Conservation (phyloP, 2,797 vertebrate genomes). For the Lophius americanus region DNA sequence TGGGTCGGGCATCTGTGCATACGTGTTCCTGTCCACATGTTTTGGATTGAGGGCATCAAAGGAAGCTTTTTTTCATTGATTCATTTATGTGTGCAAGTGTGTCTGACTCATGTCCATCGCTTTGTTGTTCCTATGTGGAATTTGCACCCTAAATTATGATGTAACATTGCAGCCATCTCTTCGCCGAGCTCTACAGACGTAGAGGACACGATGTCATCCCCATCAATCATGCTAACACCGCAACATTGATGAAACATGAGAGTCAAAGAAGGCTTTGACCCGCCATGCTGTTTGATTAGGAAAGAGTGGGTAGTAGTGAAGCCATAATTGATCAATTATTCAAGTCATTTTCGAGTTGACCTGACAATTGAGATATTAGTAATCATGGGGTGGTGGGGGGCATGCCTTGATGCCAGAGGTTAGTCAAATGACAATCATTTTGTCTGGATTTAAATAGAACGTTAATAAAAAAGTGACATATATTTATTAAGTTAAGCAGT, state of each 20-base stretch:
- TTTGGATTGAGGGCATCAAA: not conserved
- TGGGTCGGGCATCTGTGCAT: constrained; percentile 15
- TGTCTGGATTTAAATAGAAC: not conserved
- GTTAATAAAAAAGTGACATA: not conserved
- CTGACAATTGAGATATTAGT: constrained; percentile 29
- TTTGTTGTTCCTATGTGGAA: not conserved
- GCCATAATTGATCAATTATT: constrained; percentile 59
- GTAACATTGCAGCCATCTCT: not conserved
- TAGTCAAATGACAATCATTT: constrained; percentile 17
- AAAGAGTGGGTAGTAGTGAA: constrained; percentile 32
- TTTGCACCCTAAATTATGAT: not conserved
- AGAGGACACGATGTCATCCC: not conserved
- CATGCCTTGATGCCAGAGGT: constrained; percentile 17
- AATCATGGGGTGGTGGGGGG: constrained; percentile 1
- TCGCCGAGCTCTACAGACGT: constrained; percentile 7
- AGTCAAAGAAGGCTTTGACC: constrained; percentile 31
- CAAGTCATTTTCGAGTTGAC: constrained; percentile 35
- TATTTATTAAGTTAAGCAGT: too few relatives aligned
- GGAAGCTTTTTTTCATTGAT: constrained; percentile 8
- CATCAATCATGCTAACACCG: constrained; percentile 29
- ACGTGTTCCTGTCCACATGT: constrained; percentile 1
- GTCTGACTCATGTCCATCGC: not conserved
- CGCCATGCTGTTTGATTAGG: constrained; percentile 26
- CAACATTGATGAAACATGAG: constrained; percentile 22
- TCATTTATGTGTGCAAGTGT: not conserved